Conservation (phyloP, 2,797 vertebrate species). For the Tadarida brasiliensis region DNA sequence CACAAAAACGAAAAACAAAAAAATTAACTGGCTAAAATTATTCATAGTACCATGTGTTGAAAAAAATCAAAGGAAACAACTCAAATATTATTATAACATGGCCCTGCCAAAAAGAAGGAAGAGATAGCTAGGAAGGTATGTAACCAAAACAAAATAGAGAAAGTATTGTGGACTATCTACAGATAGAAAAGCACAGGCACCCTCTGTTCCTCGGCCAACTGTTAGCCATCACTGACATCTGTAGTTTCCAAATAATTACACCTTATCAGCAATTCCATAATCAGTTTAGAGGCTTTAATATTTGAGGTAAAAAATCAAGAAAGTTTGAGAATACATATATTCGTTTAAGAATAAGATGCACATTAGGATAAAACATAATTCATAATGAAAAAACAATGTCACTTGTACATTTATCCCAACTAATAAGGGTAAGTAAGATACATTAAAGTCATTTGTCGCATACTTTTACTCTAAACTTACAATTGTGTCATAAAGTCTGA, state of each 20-base stretch:
- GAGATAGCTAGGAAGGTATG: not conserved
- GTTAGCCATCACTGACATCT: not conserved
- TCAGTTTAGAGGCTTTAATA: not conserved
- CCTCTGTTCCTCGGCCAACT: not conserved
- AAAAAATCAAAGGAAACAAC: not conserved
- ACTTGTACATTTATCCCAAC: not conserved
- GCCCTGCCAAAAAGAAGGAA: not conserved
- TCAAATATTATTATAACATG: not conserved
- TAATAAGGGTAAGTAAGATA: not conserved
- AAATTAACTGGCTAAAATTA: not conserved
- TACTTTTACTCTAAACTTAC: not conserved
- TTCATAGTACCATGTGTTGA: not conserved
- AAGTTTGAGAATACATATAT: not conserved
- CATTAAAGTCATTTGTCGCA: not conserved
- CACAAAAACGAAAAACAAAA: constrained; percentile 20
- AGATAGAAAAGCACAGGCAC: not conserved
- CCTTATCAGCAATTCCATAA: not conserved
- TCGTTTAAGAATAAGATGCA: not conserved
- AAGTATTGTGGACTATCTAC: not conserved
- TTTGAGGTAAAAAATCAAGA: not conserved
- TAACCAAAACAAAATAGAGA: not conserved
- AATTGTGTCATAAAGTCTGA: not conserved
- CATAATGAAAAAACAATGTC: not conserved
- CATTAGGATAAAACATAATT: not conserved
- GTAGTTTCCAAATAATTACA: not conserved